Evolutionary conservation across 2,888 invertebrate genomes (phyloP).

Genomic region (Amblyteles armatorius): DNA sequence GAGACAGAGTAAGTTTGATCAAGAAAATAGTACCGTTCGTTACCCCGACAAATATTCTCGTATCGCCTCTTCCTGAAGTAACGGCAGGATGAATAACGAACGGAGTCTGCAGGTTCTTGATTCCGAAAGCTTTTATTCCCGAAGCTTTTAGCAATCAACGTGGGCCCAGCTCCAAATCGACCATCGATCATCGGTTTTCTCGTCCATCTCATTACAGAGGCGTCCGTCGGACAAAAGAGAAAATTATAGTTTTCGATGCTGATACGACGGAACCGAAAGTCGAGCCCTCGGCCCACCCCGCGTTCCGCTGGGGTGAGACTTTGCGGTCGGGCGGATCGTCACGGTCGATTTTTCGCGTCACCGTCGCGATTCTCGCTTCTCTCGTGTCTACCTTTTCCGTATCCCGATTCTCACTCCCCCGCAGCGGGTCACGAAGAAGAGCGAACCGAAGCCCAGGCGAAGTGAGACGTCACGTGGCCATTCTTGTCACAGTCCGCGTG

Average conservation of each 20-base stretch:
- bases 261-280: background rate
- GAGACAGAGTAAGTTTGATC: too few relatives aligned
- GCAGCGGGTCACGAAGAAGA: background rate
- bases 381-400: background rate
- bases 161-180: background rate
- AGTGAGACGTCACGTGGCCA: background rate
- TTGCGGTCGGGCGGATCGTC: background rate
- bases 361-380: background rate
- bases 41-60: too few relatives aligned
- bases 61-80: too few relatives aligned
- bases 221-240: background rate
- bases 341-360: background rate
- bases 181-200: background rate
- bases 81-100: too few relatives aligned
- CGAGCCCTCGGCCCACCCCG: background rate
- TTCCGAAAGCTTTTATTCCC: background rate
- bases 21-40: too few relatives aligned
- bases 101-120: background rate
- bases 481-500: background rate
- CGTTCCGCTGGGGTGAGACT: background rate
- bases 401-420: background rate
- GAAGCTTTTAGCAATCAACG: background rate
- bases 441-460: background rate
- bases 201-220: background rate
- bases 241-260: background rate